Evolutionary conservation across 2,113 vertebrate species (phyloP).

Genomic region (Catagonus wagneri): DNA sequence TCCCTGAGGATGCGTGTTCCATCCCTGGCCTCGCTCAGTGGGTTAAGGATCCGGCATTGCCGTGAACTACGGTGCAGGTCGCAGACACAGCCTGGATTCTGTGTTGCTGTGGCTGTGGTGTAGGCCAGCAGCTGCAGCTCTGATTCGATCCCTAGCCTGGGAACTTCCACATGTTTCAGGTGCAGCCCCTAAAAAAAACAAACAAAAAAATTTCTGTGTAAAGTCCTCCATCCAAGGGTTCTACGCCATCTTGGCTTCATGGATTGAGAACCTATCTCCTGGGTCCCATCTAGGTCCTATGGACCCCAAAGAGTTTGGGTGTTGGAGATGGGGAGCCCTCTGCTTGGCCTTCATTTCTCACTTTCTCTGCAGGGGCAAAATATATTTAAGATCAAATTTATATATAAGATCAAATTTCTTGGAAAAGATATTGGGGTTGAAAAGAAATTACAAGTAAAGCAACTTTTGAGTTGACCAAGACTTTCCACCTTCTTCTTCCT

Average conservation of each 20-base stretch:
- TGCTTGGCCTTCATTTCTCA: neutral
- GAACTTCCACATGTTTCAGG: no score
- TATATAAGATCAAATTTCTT: neutral
- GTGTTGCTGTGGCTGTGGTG: no score
- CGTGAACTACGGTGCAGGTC: no score
- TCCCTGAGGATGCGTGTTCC: no score
- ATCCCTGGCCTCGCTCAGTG: no score
- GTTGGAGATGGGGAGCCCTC: neutral
- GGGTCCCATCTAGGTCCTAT: neutral
- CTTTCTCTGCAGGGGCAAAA: neutral
- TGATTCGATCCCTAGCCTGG: no score
- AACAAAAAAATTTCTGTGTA: neutral
- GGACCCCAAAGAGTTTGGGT: neutral
- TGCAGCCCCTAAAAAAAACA: no score
- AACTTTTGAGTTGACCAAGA: neutral
- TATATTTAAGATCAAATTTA: neutral
- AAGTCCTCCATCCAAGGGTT: neutral
- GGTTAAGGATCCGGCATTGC: no score
- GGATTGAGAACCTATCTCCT: neutral
- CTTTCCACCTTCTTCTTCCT: no score
- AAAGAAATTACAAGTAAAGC: neutral
- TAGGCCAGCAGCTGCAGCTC: no score
- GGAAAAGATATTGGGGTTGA: neutral
- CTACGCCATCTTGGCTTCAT: neutral
- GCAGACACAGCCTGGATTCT: no score